Evolutionary conservation across 2,113 vertebrate genomes (phyloP).

Genomic region (Phalacrocorax pelagicus): DNA sequence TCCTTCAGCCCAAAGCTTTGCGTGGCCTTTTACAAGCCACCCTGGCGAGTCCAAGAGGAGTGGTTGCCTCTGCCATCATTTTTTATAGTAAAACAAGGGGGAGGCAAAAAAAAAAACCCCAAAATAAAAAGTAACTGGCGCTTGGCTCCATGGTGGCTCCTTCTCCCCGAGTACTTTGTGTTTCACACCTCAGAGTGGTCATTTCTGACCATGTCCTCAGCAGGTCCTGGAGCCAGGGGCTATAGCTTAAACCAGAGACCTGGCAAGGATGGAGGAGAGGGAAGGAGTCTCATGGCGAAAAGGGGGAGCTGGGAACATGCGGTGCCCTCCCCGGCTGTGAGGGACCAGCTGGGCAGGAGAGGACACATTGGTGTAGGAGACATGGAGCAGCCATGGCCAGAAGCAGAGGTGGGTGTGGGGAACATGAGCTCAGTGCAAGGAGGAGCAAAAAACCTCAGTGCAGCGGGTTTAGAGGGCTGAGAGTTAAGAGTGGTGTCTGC

Average conservation of each 20-base stretch:
- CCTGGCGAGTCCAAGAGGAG: not conserved
- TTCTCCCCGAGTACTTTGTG: not conserved
- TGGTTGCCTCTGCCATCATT: not conserved
- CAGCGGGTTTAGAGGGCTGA: not conserved
- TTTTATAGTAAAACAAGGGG: not conserved
- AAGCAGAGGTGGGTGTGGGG: not conserved
- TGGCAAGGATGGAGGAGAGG: not conserved
- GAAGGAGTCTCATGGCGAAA: not conserved
- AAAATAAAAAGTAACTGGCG: not conserved
- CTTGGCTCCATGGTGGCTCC: not conserved
- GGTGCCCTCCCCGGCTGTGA: rapidly evolving
- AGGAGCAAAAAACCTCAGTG: not conserved
- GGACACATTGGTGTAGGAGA: not conserved
- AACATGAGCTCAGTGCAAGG: not conserved
- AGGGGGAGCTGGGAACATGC: not conserved
- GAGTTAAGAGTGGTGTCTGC: rapidly evolving
- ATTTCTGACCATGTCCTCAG: not conserved
- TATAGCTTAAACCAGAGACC: not conserved
- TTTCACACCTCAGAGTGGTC: not conserved
- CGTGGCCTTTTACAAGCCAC: not conserved
- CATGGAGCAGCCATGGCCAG: not conserved
- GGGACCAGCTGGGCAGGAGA: not conserved
- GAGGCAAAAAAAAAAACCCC: too few species aligned
- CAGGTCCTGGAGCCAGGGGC: not conserved
- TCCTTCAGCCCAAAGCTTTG: not conserved